Conservation (phyloP, 37 sponge, comb jelly and placozoan species). For the Chondrilla cf. caribensis region DNA sequence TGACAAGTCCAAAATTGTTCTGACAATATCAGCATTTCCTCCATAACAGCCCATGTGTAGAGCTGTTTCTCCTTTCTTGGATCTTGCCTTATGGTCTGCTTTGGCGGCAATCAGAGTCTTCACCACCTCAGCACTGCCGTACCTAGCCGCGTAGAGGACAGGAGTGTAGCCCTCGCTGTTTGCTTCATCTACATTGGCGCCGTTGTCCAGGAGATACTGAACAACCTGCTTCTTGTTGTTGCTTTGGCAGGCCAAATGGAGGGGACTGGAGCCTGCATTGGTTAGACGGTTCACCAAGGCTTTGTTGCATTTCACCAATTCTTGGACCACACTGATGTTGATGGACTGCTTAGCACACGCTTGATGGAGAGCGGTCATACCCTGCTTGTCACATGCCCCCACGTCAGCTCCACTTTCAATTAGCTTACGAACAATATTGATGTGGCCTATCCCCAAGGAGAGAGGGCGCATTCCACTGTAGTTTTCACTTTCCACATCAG, state of each 20-base stretch:
- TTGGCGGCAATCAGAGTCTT: constrained; percentile 22
- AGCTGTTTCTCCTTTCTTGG: constrained; percentile 59
- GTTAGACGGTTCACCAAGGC: not conserved
- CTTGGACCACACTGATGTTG: not conserved
- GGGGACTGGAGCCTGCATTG: not conserved
- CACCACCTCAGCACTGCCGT: constrained; percentile 51
- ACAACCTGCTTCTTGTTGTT: constrained; percentile 55
- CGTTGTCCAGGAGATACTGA: constrained; percentile 38
- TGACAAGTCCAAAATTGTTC: constrained; percentile 28
- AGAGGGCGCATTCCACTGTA: constrained; percentile 60
- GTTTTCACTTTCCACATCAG: constrained; percentile 38
- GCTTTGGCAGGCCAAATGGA: constrained; percentile 72
- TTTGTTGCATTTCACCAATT: not conserved
- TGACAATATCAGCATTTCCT: constrained; percentile 56
- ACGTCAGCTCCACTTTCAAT: constrained; percentile 39
- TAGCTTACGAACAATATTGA: constrained; percentile 40
- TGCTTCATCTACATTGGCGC: constrained; percentile 37
- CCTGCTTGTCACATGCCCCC: constrained; percentile 51
- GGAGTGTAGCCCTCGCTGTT: constrained; percentile 67
- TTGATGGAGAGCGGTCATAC: constrained; percentile 26
- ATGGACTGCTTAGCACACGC: not conserved
- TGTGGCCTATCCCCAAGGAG: constrained; percentile 56
- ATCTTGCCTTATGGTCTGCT: constrained; percentile 50
- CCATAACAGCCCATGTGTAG: constrained; percentile 74
- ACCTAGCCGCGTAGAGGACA: constrained; percentile 57